These are phyloP conservation scores for Eristalis intricaria DNA, from an alignment of 2,888 invertebrate species.

Conservation along the genomic window DNA sequence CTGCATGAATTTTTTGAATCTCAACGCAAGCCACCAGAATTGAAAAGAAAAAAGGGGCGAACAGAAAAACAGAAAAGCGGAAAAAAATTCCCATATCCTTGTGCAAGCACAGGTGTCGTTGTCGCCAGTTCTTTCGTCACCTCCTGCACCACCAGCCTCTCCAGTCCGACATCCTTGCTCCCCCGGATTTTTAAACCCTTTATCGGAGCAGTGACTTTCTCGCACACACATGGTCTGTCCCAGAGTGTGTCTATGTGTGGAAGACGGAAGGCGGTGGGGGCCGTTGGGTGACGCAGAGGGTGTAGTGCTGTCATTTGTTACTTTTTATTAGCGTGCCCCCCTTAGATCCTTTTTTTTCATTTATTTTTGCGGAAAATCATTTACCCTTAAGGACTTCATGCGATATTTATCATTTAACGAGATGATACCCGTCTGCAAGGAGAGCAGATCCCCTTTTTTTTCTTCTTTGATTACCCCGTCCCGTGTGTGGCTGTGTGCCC, in stretches of 20 bases:
- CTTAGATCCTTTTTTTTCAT: background rate
- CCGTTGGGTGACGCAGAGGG: too few species aligned
- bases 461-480: too few species aligned
- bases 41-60: too few species aligned
- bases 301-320: conserved; percentile 31
- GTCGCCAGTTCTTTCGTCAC: background rate
- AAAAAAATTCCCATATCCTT: background rate
- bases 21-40: background rate
- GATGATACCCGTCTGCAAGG: conserved; percentile 40
- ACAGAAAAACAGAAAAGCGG: too few species aligned
- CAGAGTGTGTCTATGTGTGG: background rate
- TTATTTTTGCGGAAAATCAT: conserved; percentile 9
- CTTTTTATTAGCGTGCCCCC: conserved; percentile 42
- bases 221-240: background rate
- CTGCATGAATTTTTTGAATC: background rate
- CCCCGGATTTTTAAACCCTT: too few species aligned
- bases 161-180: too few species aligned
- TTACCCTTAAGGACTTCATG: conserved; percentile 31
- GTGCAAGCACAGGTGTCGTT: background rate
- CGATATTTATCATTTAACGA: conserved; percentile 43
- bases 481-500: background rate
- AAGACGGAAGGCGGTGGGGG: background rate
- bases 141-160: background rate
- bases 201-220: too few species aligned
- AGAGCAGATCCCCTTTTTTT: conserved; percentile 6